phyloP scores from a whole-genome alignment of 2,888 invertebrate species.

The Pedicia rivosa region DNA sequence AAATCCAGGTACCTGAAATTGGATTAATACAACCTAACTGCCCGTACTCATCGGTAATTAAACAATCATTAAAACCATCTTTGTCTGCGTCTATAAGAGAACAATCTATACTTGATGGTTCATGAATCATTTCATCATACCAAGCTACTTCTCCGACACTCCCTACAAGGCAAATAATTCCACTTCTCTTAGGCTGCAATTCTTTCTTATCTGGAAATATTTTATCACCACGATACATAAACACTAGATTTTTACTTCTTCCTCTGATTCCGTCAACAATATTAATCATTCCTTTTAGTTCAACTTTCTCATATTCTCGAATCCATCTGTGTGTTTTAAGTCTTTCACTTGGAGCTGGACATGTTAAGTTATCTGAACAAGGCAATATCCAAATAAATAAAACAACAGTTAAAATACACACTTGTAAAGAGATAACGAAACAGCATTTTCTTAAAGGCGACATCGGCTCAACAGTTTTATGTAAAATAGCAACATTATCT shows the following conservation, averaged over 20 bases:
- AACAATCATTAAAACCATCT: constrained; percentile 56
- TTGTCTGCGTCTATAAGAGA: constrained; percentile 52
- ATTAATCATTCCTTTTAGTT: constrained; percentile 51
- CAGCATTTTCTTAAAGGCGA: constrained; percentile 48
- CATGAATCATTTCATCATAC: constrained; percentile 50
- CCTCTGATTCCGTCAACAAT: constrained; percentile 47
- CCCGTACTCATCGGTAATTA: constrained; percentile 56
- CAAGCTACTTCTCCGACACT: constrained; percentile 55
- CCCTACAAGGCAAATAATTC: constrained; percentile 52
- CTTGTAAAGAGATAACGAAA: constrained; percentile 50
- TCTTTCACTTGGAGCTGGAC: constrained; percentile 37
- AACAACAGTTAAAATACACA: constrained; percentile 53
- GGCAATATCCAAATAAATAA: constrained; percentile 63
- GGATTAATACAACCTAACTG: constrained; percentile 43
- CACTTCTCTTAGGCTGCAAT: constrained; percentile 29
- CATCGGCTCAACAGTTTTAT: constrained; percentile 38
- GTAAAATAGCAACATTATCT: constrained; percentile 28
- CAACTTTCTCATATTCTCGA: constrained; percentile 48
- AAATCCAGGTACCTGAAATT: constrained; percentile 38
- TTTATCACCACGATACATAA: constrained; percentile 53
- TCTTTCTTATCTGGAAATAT: constrained; percentile 32
- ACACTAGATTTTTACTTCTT: constrained; percentile 51
- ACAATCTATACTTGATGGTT: constrained; percentile 59
- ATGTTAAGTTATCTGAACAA: constrained; percentile 52
- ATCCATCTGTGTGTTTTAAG: constrained; percentile 51